Evolutionary conservation across 2,888 invertebrate genomes (phyloP), one percentile per base, ranked within the genome.

Genomic region (Trissoscelio sp.): DNA sequence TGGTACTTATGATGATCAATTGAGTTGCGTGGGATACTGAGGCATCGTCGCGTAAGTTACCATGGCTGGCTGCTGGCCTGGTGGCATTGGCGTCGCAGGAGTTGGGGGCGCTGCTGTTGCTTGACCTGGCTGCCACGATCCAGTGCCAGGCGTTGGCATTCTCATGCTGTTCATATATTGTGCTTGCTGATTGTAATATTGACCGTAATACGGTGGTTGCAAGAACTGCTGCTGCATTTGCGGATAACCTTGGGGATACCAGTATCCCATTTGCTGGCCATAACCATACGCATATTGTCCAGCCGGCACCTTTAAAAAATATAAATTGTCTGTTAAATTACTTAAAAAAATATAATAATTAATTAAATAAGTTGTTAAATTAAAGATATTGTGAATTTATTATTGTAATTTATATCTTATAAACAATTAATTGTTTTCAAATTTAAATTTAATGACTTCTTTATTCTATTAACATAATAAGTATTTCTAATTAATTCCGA

Each of bases 221-320:
- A 96, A 94, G 89, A 96, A 96, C 86, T 96, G 94, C 84, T 94
- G 94, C 90, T 96, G 96, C 95, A 96, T 94, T 90, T 95, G 93
- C 85, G 94, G 94, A 90, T 95, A 95, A 57, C 95, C 95, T 92
- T 96, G 96, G 70, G 96, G 96, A 92, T 97, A 97, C 97, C 97
- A 97, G 91, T 97, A 97, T 84, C 96, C 94, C 96, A 97, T 96
- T 90, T 97, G 96, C 91, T 96, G 96, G 85, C 97, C 96, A 90
- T 97, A 97, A 53, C 95, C 95, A 91, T 97, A 97, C 0, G 96
- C 95, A 91, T 97, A 97, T 89, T 97, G 97, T 85, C 95, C 95
- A 84, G 94, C 94, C 84, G 93, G 93, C 85, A 92, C 92, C 90
- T 93, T 92, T 87, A 62, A 39, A n/a, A 57, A 69, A 1, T 20